Evolutionary conservation across 2,797 vertebrate genomes (phyloP), one percentile per base, ranked within the genome.

Genomic region (Sebastes cheni): DNA sequence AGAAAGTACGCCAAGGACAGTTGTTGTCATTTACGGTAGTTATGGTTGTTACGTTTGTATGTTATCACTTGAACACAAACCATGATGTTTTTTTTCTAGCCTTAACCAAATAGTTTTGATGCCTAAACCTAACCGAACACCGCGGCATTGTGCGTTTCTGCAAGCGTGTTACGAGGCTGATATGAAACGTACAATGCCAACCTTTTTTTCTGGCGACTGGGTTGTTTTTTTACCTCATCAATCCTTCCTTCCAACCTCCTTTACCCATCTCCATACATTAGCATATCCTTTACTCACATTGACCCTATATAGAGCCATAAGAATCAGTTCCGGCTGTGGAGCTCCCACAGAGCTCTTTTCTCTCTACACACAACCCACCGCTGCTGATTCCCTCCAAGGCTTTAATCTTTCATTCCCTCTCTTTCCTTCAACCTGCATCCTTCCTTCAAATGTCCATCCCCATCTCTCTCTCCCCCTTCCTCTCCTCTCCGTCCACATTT

Each of bases 331-430:
- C 3, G 4, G 71, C 64, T 10, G 61, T 12, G 27, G 20, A 64
- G 56, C 72, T 69, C 80, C 79, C 67, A 67, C 72, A 12, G 67
- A 81, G 78, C 76, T 70, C 46, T 29, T 39, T 77, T 76, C 34
- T 79, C 18, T 54, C 72, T 14, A 14, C 61, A 25, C 70, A 59
- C 36, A 42, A 62, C 71, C 67, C 54, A 1, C 25, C n/a, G 58
- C 50, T 6, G 74, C 70, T 73, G 75, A 90, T 88, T 86, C 72
- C 83, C 82, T 82, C 54, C 64, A 56, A 77, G 76, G 70, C 81
- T 81, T 87, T 79, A 54, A 77, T 90, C 65, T 78, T 46, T 27
- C 69, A 46, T 78, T 74, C 36, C 62, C 58, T 67, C 32, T 36
- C 39, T 62, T 83, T 73, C 39, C 66, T 59, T 42, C 20, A 60